Conservation (phyloP, 2,797 vertebrate genomes). For the Thripadectes ignobilis region DNA sequence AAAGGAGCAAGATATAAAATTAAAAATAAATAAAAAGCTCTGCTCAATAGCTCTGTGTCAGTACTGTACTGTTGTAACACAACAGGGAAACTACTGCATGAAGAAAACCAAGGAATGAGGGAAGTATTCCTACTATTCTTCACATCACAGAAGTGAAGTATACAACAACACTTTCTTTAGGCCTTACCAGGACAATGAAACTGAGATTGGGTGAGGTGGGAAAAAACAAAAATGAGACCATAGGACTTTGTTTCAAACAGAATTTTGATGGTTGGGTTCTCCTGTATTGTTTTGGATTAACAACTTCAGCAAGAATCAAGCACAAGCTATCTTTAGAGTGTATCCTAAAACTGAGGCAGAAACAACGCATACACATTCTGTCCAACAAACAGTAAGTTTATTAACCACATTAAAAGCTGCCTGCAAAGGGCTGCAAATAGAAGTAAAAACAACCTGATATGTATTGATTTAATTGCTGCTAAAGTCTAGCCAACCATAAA, state of each 20-base stretch:
- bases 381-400: neutral
- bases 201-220: accelerated
- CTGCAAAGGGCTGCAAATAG: neutral
- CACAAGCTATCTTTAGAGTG: neutral
- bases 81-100: neutral
- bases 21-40: neutral
- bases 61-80: neutral
- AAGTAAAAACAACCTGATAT: neutral
- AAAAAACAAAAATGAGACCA: neutral
- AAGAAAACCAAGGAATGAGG: neutral
- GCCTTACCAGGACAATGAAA: neutral
- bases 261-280: neutral
- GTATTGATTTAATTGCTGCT: neutral
- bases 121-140: neutral
- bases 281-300: neutral
- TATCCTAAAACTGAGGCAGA: neutral
- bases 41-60: neutral
- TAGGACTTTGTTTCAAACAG: neutral
- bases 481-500: neutral
- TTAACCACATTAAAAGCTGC: neutral
- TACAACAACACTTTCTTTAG: neutral
- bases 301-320: neutral
- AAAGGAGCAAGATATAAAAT: neutral
- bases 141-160: neutral
- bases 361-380: neutral